Conservation (phyloP, 92 coral and sea anemone genomes). For the Meandrina meandrites region DNA sequence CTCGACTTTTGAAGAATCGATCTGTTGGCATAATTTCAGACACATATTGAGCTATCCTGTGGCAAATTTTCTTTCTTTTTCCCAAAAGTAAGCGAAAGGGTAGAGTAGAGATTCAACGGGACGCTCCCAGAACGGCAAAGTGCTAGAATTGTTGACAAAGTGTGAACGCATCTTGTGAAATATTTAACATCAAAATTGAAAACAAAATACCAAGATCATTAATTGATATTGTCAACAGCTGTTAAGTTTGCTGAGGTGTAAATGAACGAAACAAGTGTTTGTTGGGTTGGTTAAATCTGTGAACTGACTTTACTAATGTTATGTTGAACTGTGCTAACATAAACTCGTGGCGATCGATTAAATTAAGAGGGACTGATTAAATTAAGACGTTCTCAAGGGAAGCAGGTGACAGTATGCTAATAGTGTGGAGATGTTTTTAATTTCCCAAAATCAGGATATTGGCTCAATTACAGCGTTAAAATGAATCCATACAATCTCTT, state of each 20-base stretch:
- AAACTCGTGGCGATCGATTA: background rate
- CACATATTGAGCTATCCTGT: background rate
- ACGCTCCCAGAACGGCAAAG: background rate
- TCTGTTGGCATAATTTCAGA: background rate
- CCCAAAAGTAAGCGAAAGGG: background rate
- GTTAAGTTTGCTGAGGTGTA: background rate
- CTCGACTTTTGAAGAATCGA: background rate
- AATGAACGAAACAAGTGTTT: background rate
- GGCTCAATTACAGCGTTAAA: background rate
- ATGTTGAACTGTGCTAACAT: background rate
- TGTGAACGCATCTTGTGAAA: slow-evolving; percentile 9
- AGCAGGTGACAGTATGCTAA: slow-evolving; percentile 10
- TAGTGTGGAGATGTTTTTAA: background rate
- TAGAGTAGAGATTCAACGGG: background rate
- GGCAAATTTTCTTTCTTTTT: background rate
- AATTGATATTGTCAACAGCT: slow-evolving; percentile 42
- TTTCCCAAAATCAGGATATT: background rate
- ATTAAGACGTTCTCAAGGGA: background rate
- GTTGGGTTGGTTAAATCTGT: background rate
- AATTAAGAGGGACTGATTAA: background rate
- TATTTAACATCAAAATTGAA: slow-evolving; percentile 19
- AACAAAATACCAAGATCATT: slow-evolving; percentile 44
- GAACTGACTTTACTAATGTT: background rate
- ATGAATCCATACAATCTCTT: background rate
- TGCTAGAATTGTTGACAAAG: slow-evolving; percentile 7